Evolutionary conservation across 2,888 invertebrate genomes (phyloP).

Genomic region (Hybos culiciformis): DNA sequence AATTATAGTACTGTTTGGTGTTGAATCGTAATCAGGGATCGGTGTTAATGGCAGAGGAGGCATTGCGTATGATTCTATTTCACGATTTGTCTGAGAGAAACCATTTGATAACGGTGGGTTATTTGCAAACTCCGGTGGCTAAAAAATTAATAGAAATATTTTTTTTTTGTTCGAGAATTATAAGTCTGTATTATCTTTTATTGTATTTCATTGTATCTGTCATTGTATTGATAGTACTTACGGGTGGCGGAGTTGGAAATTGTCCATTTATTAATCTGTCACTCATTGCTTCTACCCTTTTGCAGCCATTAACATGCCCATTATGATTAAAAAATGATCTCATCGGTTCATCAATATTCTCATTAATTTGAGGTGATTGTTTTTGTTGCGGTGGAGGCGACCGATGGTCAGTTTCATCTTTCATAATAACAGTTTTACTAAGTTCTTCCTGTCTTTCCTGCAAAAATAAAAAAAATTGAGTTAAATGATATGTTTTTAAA

Average conservation of each 20-base stretch:
- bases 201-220: not conserved
- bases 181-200: not conserved
- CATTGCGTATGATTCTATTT: not conserved
- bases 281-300: not conserved
- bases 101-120: conserved; percentile 12
- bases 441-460: conserved; percentile 33
- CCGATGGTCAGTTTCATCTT: conserved; percentile 30
- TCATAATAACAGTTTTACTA: conserved; percentile 30
- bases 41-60: conserved; percentile 36
- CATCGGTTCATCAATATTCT: not conserved
- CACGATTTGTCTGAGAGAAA: conserved; percentile 4
- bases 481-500: not conserved
- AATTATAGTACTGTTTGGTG: conserved; percentile 14
- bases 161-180: not conserved
- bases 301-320: not conserved
- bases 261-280: conserved; percentile 7
- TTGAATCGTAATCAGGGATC: conserved; percentile 41
- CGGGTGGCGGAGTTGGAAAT: conserved; percentile 25
- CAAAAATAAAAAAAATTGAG: conserved; percentile 7
- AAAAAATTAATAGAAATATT: conserved; percentile 7
- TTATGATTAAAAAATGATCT: not conserved
- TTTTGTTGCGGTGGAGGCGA: conserved; percentile 11
- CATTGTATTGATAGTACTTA: conserved; percentile 15
- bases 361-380: not conserved
- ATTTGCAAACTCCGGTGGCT: conserved; percentile 32